Evolutionary conservation across 1,140 invertebrate species (phyloP).

Genomic region (Himalopsyche phryganea): DNA sequence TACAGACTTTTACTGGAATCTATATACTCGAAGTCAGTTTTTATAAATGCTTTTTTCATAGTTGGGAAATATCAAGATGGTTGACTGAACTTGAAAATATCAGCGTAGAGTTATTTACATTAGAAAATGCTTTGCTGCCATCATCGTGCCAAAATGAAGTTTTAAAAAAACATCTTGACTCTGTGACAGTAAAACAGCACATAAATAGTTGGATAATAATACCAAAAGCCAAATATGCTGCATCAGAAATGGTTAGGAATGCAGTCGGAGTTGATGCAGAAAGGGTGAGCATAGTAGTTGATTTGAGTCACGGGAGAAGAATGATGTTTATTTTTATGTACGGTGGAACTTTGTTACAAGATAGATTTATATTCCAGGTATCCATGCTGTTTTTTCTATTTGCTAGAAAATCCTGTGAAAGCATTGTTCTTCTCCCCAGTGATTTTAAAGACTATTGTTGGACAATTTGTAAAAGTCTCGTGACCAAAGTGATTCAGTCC

Average conservation of each 20-base stretch:
- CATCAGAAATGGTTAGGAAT: constrained; percentile 5
- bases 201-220: constrained; percentile 7
- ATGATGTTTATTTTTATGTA: too few species aligned
- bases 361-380: too few species aligned
- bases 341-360: too few species aligned
- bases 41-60: too few species aligned
- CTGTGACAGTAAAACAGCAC: constrained; percentile 1
- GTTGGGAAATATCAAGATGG: not conserved
- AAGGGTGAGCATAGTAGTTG: constrained; percentile 7
- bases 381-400: constrained; percentile 5
- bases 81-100: not conserved
- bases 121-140: not conserved
- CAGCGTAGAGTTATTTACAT: not conserved
- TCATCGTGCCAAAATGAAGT: not conserved
- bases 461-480: too few species aligned
- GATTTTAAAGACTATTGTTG: too few species aligned
- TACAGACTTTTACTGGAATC: too few species aligned
- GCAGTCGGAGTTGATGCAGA: not conserved
- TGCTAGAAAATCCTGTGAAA: not conserved
- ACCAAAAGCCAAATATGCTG: not conserved
- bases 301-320: too few species aligned
- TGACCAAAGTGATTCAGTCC: too few species aligned
- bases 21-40: too few species aligned
- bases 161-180: not conserved
- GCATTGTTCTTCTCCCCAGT: too few species aligned